Evolutionary conservation across 2,888 invertebrate genomes (phyloP), one percentile per base, ranked within the genome.

Genomic region (Falcaria lacertinaria): DNA sequence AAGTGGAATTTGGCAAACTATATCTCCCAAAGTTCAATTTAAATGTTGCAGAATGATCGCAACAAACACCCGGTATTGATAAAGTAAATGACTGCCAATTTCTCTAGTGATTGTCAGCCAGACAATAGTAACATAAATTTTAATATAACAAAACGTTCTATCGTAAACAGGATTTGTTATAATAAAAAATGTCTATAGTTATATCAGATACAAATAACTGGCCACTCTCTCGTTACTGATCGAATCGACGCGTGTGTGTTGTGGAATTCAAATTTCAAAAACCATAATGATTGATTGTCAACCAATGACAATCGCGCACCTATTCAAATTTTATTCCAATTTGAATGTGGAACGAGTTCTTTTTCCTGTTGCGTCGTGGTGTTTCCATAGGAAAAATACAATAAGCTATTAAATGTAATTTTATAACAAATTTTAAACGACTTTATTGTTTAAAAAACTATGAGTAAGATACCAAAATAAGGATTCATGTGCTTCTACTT

Each of bases 281-380:
- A 81, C 80, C 80, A 76, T 83, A 83, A 84, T 86, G 84, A 86
- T 86, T 85, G 84, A 86, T 86, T 85, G 85, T 86, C 83, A 83
- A 81, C 84, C 80, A 83, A 80, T 85, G 83, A 86, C 85, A 85
- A 84, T 84, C 80, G 84, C 73, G 76, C 77, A 69, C 58, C 63
- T 72, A 85, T 84, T 83, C 80, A 82, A 84, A 85, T 83, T 80
- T 76, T 74, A 76, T 75, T 78, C 71, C 74, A 74, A 81, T 83
- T 84, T 84, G 78, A 83, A 84, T 84, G 68, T 82, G 63, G 79
- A 83, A 84, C 82, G 80, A 79, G 83, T 83, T 70, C 71, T 78
- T 81, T 83, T 83, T 83, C 78, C 78, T 79, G 81, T 74, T 65
- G 69, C 56, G 63, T 48, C 52, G 64, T 64, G 61, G 70, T 65